phyloP scores from a whole-genome alignment of 1,140 invertebrate genomes.

The Drosophila lacertosa region DNA sequence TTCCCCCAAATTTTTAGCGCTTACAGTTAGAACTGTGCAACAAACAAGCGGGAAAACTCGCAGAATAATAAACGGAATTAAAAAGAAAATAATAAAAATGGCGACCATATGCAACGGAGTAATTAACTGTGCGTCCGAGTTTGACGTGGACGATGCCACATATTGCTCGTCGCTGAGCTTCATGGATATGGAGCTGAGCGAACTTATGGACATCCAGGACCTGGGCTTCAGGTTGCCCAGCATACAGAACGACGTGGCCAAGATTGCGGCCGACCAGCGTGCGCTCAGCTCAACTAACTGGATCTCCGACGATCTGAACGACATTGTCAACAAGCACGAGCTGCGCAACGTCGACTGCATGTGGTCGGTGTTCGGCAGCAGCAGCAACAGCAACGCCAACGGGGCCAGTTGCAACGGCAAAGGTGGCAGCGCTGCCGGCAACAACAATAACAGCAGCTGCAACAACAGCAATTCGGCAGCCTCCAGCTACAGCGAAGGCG shows the following conservation, averaged over 20 bases:
- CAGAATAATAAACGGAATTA: conserved; percentile 3
- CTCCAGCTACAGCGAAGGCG: conserved; percentile 64
- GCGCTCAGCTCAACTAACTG: not conserved
- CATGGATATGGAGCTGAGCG: not conserved
- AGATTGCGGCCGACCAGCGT: not conserved
- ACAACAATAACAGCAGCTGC: not conserved
- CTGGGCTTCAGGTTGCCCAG: not conserved
- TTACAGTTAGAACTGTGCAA: no score
- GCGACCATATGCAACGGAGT: not conserved
- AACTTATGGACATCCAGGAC: not conserved
- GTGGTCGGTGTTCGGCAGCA: conserved; percentile 49
- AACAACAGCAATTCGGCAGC: conserved; percentile 43
- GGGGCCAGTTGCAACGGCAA: no score
- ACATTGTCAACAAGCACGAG: conserved; percentile 46
- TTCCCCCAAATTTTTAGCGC: no score
- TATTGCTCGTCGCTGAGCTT: not conserved
- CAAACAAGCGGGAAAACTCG: not conserved
- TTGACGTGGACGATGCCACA: not conserved
- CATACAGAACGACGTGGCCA: conserved; percentile 45
- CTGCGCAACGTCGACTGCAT: conserved; percentile 65
- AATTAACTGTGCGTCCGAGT: not conserved
- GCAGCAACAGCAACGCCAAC: conserved; percentile 5
- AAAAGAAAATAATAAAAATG: conserved; percentile 7
- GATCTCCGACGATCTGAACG: not conserved
- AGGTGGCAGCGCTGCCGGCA: not conserved